These are phyloP conservation scores for Sparus aurata DNA, from an alignment of 2,797 vertebrate genomes.

Conservation along the genomic window DNA sequence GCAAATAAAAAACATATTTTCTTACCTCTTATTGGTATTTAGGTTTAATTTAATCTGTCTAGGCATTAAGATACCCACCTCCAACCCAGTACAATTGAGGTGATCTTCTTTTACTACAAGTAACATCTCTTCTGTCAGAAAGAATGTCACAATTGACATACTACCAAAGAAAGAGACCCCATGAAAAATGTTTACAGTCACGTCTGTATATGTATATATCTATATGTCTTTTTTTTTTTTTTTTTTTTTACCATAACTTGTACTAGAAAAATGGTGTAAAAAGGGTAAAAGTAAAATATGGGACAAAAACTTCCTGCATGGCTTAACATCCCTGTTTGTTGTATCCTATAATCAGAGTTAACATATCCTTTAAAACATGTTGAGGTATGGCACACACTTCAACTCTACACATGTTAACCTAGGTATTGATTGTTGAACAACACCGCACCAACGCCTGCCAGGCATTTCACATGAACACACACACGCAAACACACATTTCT, in stretches of 20 bases:
- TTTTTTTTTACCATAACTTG: not conserved
- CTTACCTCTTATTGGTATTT: not conserved
- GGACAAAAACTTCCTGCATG: not conserved
- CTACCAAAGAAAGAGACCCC: not conserved
- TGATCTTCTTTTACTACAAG: not conserved
- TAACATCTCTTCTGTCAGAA: not conserved
- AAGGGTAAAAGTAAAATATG: not conserved
- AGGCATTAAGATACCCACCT: not conserved
- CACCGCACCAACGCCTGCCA: not conserved
- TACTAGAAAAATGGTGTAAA: constrained; percentile 5
- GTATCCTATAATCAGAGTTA: not conserved
- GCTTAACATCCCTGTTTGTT: not conserved
- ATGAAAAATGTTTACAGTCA: not conserved
- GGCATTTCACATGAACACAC: constrained; percentile 22
- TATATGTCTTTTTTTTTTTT: not conserved
- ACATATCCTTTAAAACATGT: not conserved
- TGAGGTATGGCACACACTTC: not conserved
- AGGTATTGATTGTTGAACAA: constrained; percentile 30
- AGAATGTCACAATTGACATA: not conserved
- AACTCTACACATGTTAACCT: constrained; percentile 19
- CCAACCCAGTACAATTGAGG: not conserved
- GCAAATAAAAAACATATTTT: not conserved
- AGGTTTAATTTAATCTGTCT: not conserved
- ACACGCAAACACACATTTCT: constrained; percentile 18
- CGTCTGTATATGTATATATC: too few relatives aligned